Conservation (phyloP, 2,888 invertebrate species). For the Tachina lurida region DNA sequence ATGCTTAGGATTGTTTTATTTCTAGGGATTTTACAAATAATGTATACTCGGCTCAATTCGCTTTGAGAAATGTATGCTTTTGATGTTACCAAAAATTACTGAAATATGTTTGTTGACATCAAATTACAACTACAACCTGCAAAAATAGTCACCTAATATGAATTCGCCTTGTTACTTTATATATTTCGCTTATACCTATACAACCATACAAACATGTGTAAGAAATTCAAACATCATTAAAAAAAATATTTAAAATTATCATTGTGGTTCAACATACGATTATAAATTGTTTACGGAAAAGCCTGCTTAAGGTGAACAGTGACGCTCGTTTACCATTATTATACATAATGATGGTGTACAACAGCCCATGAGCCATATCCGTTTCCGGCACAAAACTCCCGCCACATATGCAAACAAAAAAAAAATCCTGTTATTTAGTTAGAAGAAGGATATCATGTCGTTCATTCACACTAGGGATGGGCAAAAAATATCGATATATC, state of each 20-base stretch:
- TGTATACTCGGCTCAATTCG: too few relatives aligned
- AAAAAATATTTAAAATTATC: neutral
- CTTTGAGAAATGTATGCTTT: too few relatives aligned
- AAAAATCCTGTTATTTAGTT: constrained; percentile 5
- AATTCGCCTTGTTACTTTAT: neutral
- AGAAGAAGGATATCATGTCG: constrained; percentile 10
- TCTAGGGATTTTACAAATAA: too few relatives aligned
- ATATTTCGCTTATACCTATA: neutral
- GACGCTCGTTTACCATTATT: constrained; percentile 28
- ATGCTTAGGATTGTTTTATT: too few relatives aligned
- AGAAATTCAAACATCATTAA: neutral
- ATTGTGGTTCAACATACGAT: constrained; percentile 8
- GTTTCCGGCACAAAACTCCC: constrained; percentile 41
- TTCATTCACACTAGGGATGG: constrained; percentile 38
- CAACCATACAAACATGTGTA: neutral
- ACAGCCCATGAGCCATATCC: constrained; percentile 61
- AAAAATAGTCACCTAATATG: neutral
- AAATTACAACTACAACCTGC: too few relatives aligned
- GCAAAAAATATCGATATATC: too few relatives aligned
- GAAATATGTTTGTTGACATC: too few relatives aligned
- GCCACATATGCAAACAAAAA: neutral
- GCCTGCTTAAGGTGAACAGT: constrained; percentile 8
- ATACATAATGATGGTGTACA: constrained; percentile 58
- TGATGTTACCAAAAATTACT: too few relatives aligned
- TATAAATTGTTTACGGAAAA: constrained; percentile 20